Base-by-base conservation (phyloP, 1,140 invertebrate genomes). In the Hylaeus anthracinus region DNA sequence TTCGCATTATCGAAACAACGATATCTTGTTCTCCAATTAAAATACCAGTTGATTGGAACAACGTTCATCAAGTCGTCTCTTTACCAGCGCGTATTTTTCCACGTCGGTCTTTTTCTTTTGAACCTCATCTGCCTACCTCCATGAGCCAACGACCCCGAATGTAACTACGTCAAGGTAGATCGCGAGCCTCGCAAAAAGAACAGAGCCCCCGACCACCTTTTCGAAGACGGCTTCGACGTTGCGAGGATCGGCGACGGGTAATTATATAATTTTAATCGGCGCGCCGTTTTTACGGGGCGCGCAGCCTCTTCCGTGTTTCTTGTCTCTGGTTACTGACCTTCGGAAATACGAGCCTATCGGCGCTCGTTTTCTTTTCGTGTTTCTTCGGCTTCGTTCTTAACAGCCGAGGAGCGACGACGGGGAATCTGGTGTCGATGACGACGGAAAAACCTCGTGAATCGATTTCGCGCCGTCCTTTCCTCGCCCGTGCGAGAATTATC, bases 391-490 rank as follows among this genome's bases (percentile, higher is more conserved):
- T 43, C 37, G 15, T 69, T 73, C 63, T 75, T 56, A 85, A 84
- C 72, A 58, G 69, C 48, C 48, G 73, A 85, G 63, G 10, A 67
- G 56, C 67, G 61, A 85, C 70, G 83, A 86, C 73, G 69, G 71
- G n/a, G 83, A 82, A 79, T 85, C 83, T 78, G 72, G 41, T 81
- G 77, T 71, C 69, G 84, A 77, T 77, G 79, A 77, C 58, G 61
- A 72, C 9, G 58, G 69, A 74, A 72, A 85, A 75, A 73, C 65
- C 26, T 56, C 67, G 77, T 41, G 37, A 69, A 71, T 60, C 61
- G 64, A 63, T 74, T 65, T 78, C 79, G 60, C 41, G 60, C 9
- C 48, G 48, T 72, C 78, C 69, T 70, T 70, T 70, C 56, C 41
- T 60, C 39, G 4, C 14, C 3, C 6, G 8, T n/a, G 12, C 15